Conservation (phyloP, 2,888 invertebrate genomes). For the Platycnemis pennipes region DNA sequence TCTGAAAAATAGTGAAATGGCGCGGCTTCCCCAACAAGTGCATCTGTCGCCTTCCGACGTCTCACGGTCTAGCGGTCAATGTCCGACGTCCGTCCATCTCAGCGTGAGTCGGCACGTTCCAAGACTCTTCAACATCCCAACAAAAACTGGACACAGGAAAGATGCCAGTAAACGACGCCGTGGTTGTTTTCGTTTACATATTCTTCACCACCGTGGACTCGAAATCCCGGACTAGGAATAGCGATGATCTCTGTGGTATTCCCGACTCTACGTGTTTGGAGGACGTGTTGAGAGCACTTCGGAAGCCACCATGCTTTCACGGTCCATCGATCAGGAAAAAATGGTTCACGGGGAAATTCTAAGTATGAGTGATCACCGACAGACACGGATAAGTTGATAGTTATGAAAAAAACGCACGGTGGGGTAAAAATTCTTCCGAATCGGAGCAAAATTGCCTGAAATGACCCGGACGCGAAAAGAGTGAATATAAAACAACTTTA, state of each 20-base stretch:
- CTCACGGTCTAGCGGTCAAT: neutral
- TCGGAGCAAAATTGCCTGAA: too few species aligned
- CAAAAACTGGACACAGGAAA: neutral
- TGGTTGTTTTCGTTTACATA: neutral
- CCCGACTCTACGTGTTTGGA: neutral
- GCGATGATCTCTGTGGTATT: neutral
- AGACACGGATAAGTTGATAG: too few species aligned
- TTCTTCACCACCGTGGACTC: neutral
- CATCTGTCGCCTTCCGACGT: neutral
- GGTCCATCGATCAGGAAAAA: too few species aligned
- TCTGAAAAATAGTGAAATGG: too few species aligned
- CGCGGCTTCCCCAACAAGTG: neutral
- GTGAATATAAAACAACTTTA: too few species aligned
- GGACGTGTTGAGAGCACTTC: neutral
- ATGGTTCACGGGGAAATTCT: too few species aligned
- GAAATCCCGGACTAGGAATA: neutral
- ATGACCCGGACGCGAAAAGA: too few species aligned
- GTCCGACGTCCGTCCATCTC: neutral
- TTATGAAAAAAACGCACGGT: too few species aligned
- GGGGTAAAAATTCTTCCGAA: too few species aligned
- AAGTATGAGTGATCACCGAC: too few species aligned
- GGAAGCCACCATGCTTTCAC: too few species aligned
- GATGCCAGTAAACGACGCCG: neutral
- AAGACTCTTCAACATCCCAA: neutral
- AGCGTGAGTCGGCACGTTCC: neutral